Evolutionary conservation across 1,140 invertebrate species (phyloP).

Genomic region (Latrodectus geometricus): DNA sequence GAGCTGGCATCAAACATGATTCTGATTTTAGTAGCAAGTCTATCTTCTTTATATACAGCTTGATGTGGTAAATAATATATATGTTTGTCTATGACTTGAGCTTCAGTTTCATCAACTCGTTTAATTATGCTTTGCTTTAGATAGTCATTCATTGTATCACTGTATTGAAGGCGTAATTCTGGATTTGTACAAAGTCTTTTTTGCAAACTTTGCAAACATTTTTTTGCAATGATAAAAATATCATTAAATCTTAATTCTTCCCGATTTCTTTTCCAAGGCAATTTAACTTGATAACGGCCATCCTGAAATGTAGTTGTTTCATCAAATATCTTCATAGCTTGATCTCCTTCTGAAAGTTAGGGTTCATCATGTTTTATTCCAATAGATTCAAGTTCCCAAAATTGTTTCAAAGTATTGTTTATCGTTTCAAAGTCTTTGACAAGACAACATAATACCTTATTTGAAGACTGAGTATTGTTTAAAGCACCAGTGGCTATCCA

Average conservation of each 20-base stretch:
- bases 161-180: neutral
- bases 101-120: neutral
- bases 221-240: neutral
- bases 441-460: neutral
- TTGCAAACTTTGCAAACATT: neutral
- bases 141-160: conserved; percentile 8
- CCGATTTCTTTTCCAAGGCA: conserved; percentile 27
- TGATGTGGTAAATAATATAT: conserved; percentile 6
- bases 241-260: neutral
- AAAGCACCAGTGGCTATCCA: neutral
- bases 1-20: conserved; percentile 42
- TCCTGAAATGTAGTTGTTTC: neutral
- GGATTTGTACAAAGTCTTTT: neutral
- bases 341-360: neutral
- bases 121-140: conserved; percentile 1
- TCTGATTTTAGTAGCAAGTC: conserved; percentile 15
- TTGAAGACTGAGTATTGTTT: neutral
- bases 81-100: neutral
- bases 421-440: neutral
- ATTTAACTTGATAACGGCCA: conserved; percentile 8
- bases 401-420: conserved; percentile 3
- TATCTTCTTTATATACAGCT: conserved; percentile 14
- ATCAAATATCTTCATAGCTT: neutral
- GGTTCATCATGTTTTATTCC: conserved; percentile 1
- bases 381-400: conserved; percentile 11